A percentile compares a stretch with the other conserved stretches of the same genome.
phyloP scores from a whole-genome alignment of 2,113 vertebrate species.

The Smithornis capensis region DNA sequence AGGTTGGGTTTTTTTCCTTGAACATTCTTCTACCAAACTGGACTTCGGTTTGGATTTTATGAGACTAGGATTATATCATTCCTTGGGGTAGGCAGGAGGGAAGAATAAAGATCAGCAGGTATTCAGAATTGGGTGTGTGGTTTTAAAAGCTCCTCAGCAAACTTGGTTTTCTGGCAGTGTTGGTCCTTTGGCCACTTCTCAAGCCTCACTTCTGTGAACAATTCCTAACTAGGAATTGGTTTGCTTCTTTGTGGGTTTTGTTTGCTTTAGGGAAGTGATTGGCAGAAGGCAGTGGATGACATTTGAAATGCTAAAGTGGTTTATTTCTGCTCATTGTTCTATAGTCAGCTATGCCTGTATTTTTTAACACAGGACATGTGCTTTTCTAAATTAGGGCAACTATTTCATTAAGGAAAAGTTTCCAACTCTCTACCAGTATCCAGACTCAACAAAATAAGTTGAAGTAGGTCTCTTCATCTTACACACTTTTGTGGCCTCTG shows the following conservation, averaged over 20 bases:
- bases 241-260: neutral
- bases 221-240: conserved; percentile 57
- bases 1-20: neutral
- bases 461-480: neutral
- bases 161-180: neutral
- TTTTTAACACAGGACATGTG: neutral
- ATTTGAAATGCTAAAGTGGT: neutral
- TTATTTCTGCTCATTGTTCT: conserved; percentile 29
- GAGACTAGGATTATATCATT: neutral
- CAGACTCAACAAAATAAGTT: neutral
- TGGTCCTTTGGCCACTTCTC: neutral
- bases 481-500: neutral
- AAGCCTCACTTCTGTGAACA: neutral
- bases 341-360: neutral
- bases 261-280: conserved; percentile 29
- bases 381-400: neutral
- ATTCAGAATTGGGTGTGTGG: accelerated
- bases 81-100: neutral
- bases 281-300: conserved; percentile 13
- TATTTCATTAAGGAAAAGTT: neutral
- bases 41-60: neutral
- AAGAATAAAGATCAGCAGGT: neutral
- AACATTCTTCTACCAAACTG: neutral
- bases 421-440: neutral
- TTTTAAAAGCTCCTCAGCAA: neutral